Percentiles rank a stretch among this genome's conserved stretches.
Evolutionary conservation across 2,113 vertebrate genomes (phyloP).

Genomic region (Dromaius novaehollandiae): DNA sequence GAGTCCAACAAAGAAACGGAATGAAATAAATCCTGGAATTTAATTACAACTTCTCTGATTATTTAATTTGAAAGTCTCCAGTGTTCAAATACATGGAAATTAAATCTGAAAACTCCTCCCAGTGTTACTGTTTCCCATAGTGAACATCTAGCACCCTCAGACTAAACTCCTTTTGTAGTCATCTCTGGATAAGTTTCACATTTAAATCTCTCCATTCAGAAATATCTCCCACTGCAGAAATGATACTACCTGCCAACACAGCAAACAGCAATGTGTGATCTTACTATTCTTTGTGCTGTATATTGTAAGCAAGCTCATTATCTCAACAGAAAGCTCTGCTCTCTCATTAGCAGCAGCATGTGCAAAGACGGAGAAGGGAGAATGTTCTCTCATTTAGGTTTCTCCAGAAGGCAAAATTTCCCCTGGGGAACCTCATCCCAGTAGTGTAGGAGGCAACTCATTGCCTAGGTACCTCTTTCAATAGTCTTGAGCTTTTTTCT

Average conservation of each 20-base stretch:
- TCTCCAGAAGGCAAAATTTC: neutral
- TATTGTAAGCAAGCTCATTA: neutral
- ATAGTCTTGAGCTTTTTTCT: neutral
- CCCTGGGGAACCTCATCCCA: neutral
- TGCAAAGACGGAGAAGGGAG: neutral
- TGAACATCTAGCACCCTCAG: neutral
- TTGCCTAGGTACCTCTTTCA: neutral
- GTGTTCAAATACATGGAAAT: neutral
- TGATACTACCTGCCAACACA: neutral
- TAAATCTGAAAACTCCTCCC: neutral
- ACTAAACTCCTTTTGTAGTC: neutral
- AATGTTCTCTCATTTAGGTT: neutral
- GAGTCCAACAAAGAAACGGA: neutral
- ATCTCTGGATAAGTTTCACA: neutral
- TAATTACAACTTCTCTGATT: neutral
- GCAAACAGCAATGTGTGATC: neutral
- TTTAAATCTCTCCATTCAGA: neutral
- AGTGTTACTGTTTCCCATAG: neutral
- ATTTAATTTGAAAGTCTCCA: neutral
- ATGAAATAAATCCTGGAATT: neutral
- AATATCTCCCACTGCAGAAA: neutral
- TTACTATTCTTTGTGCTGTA: neutral
- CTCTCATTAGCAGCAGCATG: neutral
- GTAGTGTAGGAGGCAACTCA: neutral
- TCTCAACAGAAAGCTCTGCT: neutral